Percentiles rank a stretch among this genome's conserved stretches.
phyloP scores from a whole-genome alignment of 2,797 vertebrate species.

The Pelobates cultripes region DNA sequence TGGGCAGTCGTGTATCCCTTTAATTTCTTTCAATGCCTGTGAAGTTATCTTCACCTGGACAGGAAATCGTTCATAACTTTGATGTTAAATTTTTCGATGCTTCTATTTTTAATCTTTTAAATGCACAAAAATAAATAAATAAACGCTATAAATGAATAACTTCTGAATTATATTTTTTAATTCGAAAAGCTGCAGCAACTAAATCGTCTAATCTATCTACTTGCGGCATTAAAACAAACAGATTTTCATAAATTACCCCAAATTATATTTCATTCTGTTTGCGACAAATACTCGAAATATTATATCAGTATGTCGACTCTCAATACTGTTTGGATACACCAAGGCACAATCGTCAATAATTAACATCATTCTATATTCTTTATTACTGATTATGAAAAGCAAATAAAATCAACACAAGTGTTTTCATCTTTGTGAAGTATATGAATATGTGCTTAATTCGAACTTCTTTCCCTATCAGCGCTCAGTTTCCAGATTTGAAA shows the following conservation, averaged over 20 bases:
- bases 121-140: too few species aligned
- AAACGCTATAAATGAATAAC: too few species aligned
- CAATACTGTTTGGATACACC: conserved; percentile 40
- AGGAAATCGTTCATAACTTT: too few species aligned
- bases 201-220: conserved; percentile 8
- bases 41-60: too few species aligned
- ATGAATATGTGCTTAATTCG: conserved; percentile 36
- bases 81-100: too few species aligned
- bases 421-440: conserved; percentile 17
- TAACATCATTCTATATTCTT: conserved; percentile 44
- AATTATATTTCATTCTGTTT: conserved; percentile 49
- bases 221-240: background rate
- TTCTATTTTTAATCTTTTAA: too few species aligned
- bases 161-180: too few species aligned
- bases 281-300: conserved; percentile 42
- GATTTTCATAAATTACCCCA: conserved; percentile 10
- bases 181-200: background rate
- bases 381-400: conserved; percentile 46
- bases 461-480: conserved; percentile 15
- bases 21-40: too few species aligned
- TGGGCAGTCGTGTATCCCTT: too few species aligned
- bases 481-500: background rate
- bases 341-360: conserved; percentile 46
- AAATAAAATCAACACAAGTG: conserved; percentile 45
- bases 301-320: conserved; percentile 19